A percentile compares a stretch with the other conserved stretches of the same genome.
These are phyloP conservation scores for Pagetopsis macropterus DNA, from an alignment of 2,797 vertebrate genomes.

Conservation along the genomic window DNA sequence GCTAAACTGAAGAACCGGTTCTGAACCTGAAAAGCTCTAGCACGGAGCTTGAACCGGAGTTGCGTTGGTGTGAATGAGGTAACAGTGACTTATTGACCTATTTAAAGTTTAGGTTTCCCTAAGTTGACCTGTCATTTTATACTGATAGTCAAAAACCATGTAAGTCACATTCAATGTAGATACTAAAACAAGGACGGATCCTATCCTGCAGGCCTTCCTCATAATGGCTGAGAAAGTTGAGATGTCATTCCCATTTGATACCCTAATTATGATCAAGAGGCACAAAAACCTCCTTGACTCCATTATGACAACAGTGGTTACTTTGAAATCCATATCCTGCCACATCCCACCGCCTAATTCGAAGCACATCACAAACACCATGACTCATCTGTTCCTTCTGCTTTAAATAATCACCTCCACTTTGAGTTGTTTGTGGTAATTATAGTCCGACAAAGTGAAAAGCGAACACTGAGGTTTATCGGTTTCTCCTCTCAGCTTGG, in stretches of 20 bases:
- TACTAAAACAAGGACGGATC: background rate
- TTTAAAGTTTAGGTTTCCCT: background rate
- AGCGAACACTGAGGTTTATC: slow-evolving; percentile 23
- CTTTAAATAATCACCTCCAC: slow-evolving; percentile 32
- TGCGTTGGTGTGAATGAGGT: too few species aligned
- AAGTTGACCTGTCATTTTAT: background rate
- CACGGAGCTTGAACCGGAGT: too few species aligned
- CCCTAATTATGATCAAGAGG: slow-evolving; percentile 50
- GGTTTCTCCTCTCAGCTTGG: slow-evolving; percentile 30
- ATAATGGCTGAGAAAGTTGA: background rate
- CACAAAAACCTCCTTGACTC: slow-evolving; percentile 34
- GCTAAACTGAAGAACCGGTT: too few species aligned
- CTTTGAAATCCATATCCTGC: slow-evolving; percentile 53
- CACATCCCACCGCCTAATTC: slow-evolving; percentile 4
- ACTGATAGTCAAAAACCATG: background rate
- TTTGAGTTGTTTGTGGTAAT: slow-evolving; percentile 21
- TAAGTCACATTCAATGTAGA: background rate
- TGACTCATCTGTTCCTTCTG: slow-evolving; percentile 40
- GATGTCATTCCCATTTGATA: slow-evolving; percentile 33
- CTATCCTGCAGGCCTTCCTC: background rate
- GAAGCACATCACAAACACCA: slow-evolving; percentile 33
- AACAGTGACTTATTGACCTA: background rate
- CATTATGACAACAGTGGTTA: slow-evolving; percentile 42
- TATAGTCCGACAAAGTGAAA: slow-evolving; percentile 15
- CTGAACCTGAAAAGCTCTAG: too few species aligned